These are phyloP conservation scores for Gibbula magus DNA, from an alignment of 2,888 invertebrate species.

Conservation along the genomic window DNA sequence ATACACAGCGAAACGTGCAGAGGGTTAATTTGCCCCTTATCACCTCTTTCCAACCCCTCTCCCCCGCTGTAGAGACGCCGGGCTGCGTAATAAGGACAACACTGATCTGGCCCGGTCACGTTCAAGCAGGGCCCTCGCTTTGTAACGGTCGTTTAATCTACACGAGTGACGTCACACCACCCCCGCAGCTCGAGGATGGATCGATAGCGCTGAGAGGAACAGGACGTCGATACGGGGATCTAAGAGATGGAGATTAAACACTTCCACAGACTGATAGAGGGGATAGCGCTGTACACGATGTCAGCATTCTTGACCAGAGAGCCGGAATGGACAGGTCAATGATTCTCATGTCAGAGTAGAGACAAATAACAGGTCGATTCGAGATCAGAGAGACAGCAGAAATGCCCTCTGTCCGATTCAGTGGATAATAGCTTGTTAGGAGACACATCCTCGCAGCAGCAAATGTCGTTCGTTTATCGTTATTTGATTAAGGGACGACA, in stretches of 20 bases:
- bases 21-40: constrained; percentile 7
- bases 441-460: too few relatives aligned
- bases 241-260: constrained; percentile 4
- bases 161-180: not conserved
- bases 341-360: too few relatives aligned
- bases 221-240: not conserved
- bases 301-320: too few relatives aligned
- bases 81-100: not conserved
- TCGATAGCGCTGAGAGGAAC: not conserved
- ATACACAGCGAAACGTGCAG: constrained; percentile 11
- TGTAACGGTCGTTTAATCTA: not conserved
- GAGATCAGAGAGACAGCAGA: too few relatives aligned
- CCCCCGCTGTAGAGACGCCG: not conserved
- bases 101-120: not conserved
- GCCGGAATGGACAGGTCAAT: too few relatives aligned
- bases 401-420: too few relatives aligned
- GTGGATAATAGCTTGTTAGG: too few relatives aligned
- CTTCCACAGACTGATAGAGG: not conserved
- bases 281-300: not conserved
- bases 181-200: not conserved
- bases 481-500: too few relatives aligned
- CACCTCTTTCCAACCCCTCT: not conserved
- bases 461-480: too few relatives aligned
- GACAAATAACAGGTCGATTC: too few relatives aligned
- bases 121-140: not conserved